phyloP scores from a whole-genome alignment of 1,140 invertebrate species.

The Bombus huntii region DNA sequence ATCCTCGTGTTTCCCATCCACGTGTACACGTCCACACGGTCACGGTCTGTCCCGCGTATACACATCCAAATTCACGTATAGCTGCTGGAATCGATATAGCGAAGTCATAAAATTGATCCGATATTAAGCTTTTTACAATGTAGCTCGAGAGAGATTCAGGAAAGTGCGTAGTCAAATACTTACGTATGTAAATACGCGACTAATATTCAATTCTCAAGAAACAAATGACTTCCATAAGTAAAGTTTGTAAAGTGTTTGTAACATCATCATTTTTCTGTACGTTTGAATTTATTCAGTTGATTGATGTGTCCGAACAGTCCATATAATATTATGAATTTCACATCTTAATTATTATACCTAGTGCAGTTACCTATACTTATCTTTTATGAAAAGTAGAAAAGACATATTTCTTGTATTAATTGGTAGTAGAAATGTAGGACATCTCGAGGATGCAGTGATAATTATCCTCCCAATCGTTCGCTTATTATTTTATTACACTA shows the following conservation, averaged over 20 bases:
- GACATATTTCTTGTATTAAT: not conserved
- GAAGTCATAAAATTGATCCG: not conserved
- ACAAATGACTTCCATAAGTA: too few species aligned
- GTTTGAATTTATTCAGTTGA: too few species aligned
- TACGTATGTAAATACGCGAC: too few species aligned
- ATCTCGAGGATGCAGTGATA: too few species aligned
- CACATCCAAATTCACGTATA: not conserved
- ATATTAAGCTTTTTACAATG: not conserved
- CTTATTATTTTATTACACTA: not conserved
- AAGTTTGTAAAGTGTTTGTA: not conserved
- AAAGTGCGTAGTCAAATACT: too few species aligned
- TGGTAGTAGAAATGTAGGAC: too few species aligned
- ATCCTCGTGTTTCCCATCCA: slow-evolving; percentile 9
- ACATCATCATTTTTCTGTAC: too few species aligned
- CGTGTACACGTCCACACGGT: not conserved
- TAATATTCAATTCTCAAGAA: too few species aligned
- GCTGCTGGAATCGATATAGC: not conserved
- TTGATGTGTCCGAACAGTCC: too few species aligned
- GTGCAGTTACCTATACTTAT: not conserved
- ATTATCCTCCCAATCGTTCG: not conserved
- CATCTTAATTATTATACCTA: not conserved
- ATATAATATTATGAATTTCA: not conserved
- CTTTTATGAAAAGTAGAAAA: not conserved
- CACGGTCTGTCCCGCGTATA: too few species aligned
- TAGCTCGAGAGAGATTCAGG: too few species aligned